These are phyloP conservation scores for Daphoenositta chrysoptera DNA, from an alignment of 2,113 vertebrate genomes.

Conservation along the genomic window DNA sequence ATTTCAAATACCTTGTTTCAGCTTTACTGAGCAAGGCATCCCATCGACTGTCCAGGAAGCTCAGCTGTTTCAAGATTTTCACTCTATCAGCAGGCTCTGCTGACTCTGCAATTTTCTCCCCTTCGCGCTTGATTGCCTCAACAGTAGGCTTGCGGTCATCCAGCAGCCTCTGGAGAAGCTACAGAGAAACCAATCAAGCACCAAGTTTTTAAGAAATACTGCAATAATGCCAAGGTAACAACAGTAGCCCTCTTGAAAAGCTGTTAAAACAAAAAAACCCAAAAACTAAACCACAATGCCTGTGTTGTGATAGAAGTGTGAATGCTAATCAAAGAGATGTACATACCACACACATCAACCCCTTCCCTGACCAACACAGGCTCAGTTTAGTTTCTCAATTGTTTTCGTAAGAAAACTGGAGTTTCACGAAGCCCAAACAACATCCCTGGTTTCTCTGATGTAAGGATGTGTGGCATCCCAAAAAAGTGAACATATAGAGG, in stretches of 20 bases:
- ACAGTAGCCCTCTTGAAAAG: neutral
- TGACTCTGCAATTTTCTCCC: constrained; percentile 87
- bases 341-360: neutral
- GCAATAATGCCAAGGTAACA: neutral
- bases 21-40: constrained; percentile 89
- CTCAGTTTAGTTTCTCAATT: neutral
- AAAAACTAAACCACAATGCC: neutral
- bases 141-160: constrained; percentile 92
- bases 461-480: neutral
- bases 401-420: neutral
- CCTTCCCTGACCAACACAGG: neutral
- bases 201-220: neutral
- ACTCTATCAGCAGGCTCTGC: constrained; percentile 88
- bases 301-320: neutral
- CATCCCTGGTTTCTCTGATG: neutral
- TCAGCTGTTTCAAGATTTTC: constrained; percentile 89
- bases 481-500: neutral
- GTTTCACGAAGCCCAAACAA: neutral
- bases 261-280: neutral
- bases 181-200: constrained; percentile 9
- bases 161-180: constrained; percentile 94
- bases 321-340: neutral
- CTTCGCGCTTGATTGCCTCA: constrained; percentile 92
- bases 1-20: constrained; percentile 81
- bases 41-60: constrained; percentile 89